phyloP scores from a whole-genome alignment of 2,888 invertebrate species.

The Lochmaea crataegi region DNA sequence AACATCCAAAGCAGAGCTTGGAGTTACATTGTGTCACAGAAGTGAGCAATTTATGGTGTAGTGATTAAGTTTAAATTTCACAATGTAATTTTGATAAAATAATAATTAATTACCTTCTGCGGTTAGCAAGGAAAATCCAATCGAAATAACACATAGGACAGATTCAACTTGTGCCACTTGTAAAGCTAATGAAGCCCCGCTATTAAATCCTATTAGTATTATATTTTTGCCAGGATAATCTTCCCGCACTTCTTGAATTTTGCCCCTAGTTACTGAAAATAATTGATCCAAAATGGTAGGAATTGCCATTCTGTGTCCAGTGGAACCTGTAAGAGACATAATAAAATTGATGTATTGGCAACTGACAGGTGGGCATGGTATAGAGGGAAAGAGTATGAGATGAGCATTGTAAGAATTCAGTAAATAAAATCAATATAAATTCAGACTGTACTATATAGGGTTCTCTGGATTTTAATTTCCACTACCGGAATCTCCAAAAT shows the following conservation, averaged over 20 bases:
- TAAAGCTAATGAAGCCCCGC: conserved; percentile 80
- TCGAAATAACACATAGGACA: conserved; percentile 79
- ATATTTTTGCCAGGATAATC: conserved; percentile 78
- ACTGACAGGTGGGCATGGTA: neutral
- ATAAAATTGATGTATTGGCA: neutral
- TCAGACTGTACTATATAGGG: too few species aligned
- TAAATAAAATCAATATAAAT: too few species aligned
- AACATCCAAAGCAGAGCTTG: too few species aligned
- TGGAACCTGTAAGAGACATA: conserved; percentile 44
- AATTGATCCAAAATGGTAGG: conserved; percentile 72
- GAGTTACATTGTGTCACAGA: too few species aligned
- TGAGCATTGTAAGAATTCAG: too few species aligned
- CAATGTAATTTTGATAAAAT: too few species aligned
- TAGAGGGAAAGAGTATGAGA: neutral
- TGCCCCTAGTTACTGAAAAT: conserved; percentile 74
- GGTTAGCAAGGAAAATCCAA: conserved; percentile 82
- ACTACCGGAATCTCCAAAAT: too few species aligned
- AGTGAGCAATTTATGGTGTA: too few species aligned
- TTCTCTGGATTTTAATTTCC: too few species aligned
- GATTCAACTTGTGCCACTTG: conserved; percentile 80
- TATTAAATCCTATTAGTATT: conserved; percentile 81
- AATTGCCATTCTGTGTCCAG: conserved; percentile 65
- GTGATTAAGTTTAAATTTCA: too few species aligned
- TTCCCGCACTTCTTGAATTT: conserved; percentile 76
- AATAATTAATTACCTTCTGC: conserved; percentile 69